Percentiles rank a stretch among this genome's conserved stretches.
Evolutionary conservation across 2,888 invertebrate species (phyloP).

Genomic region (Cepaea hortensis): DNA sequence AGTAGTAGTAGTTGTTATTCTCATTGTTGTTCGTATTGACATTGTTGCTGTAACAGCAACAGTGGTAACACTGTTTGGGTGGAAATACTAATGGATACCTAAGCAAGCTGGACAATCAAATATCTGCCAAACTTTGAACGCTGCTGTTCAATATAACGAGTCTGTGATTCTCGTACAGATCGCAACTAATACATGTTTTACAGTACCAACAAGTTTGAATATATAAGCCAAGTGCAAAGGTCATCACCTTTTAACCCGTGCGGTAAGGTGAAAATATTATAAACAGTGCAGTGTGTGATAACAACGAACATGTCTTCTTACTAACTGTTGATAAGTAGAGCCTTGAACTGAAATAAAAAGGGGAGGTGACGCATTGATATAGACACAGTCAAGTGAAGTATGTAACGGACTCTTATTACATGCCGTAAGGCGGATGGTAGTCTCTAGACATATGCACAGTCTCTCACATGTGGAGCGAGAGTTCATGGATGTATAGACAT

Average conservation of each 20-base stretch:
- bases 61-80: not conserved
- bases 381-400: no score
- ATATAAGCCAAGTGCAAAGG: not conserved
- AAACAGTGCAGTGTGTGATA: not conserved
- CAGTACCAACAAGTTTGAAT: no score
- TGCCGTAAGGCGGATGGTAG: no score
- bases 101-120: not conserved
- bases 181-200: no score
- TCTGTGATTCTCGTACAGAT: no score
- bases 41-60: not conserved
- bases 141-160: no score
- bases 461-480: no score
- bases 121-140: not conserved
- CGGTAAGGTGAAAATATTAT: not conserved
- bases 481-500: no score
- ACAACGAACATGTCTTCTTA: not conserved
- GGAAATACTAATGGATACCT: not conserved
- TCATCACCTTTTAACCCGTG: not conserved
- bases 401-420: no score
- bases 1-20: not conserved
- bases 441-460: no score
- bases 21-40: not conserved
- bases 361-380: not conserved
- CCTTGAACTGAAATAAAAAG: not conserved
- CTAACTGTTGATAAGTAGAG: not conserved